Evolutionary conservation across 2,113 vertebrate species (phyloP).

Genomic region (Microtus oregoni): DNA sequence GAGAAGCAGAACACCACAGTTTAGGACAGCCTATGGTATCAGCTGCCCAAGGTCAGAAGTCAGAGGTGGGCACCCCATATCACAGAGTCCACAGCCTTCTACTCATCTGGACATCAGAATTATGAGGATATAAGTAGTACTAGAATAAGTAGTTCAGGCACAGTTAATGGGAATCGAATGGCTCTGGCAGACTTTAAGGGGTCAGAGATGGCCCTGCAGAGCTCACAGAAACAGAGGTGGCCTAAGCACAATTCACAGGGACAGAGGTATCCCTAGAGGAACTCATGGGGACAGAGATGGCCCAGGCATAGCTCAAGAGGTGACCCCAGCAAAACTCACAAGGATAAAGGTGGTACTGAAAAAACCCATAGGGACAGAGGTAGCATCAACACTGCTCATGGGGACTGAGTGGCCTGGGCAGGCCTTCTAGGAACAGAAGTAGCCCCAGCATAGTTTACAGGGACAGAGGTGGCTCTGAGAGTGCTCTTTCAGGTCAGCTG

Average conservation of each 20-base stretch:
- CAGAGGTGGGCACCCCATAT: rapidly evolving
- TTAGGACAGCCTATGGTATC: rapidly evolving
- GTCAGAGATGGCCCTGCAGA: background rate
- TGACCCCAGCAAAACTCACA: background rate
- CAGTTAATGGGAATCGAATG: background rate
- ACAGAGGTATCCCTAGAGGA: background rate
- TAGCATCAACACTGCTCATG: background rate
- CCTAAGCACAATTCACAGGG: background rate
- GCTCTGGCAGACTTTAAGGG: background rate
- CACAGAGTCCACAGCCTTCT: too few species aligned
- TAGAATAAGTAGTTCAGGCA: background rate
- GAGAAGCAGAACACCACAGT: background rate
- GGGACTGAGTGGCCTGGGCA: background rate
- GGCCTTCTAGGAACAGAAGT: background rate
- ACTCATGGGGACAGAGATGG: background rate
- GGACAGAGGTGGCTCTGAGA: background rate
- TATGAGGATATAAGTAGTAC: rapidly evolving
- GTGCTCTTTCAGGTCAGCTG: background rate
- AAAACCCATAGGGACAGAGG: background rate
- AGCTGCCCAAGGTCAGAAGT: background rate
- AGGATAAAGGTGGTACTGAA: background rate
- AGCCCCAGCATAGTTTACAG: background rate
- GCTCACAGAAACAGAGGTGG: background rate
- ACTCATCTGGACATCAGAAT: background rate
- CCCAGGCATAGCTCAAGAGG: background rate